A percentile compares a stretch with the other conserved stretches of the same genome.
Conservation (phyloP, 1,140 invertebrate species). For the Zeugodacus cucurbitae region DNA sequence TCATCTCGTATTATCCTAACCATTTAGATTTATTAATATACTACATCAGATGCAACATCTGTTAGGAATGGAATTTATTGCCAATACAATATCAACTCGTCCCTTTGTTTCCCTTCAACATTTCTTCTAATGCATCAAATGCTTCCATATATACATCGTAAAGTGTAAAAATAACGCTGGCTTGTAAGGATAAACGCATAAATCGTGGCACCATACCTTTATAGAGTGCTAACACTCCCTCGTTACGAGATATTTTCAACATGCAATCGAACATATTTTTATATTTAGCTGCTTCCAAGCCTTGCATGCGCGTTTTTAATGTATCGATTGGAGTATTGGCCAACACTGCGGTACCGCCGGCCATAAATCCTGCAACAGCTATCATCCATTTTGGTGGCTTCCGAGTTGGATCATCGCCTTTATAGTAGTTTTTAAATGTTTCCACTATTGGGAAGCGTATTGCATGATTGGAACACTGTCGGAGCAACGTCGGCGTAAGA, state of each 20-base stretch:
- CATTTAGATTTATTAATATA: too few species aligned
- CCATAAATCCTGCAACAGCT: conserved; percentile 88
- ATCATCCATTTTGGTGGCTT: conserved; percentile 86
- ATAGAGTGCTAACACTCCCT: conserved; percentile 94
- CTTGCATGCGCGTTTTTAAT: conserved; percentile 98
- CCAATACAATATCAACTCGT: neutral
- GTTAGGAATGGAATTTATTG: too few species aligned
- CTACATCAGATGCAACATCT: too few species aligned
- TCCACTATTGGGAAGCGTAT: conserved; percentile 98
- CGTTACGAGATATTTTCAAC: conserved; percentile 87
- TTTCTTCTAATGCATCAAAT: neutral
- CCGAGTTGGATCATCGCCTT: conserved; percentile 82
- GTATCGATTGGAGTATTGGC: conserved; percentile 97
- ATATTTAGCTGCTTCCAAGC: conserved; percentile 95
- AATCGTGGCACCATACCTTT: conserved; percentile 97
- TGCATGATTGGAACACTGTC: conserved; percentile 97
- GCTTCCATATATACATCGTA: conserved; percentile 92
- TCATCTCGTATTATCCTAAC: too few species aligned
- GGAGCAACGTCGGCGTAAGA: conserved; percentile 91
- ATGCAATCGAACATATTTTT: conserved; percentile 92
- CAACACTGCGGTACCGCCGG: conserved; percentile 93
- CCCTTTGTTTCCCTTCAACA: neutral
- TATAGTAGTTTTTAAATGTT: conserved; percentile 90
- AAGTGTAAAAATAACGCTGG: conserved; percentile 97
- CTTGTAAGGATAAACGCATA: conserved; percentile 93